phyloP scores from a whole-genome alignment of 2,113 vertebrate species.

The Actinemys pallida region DNA sequence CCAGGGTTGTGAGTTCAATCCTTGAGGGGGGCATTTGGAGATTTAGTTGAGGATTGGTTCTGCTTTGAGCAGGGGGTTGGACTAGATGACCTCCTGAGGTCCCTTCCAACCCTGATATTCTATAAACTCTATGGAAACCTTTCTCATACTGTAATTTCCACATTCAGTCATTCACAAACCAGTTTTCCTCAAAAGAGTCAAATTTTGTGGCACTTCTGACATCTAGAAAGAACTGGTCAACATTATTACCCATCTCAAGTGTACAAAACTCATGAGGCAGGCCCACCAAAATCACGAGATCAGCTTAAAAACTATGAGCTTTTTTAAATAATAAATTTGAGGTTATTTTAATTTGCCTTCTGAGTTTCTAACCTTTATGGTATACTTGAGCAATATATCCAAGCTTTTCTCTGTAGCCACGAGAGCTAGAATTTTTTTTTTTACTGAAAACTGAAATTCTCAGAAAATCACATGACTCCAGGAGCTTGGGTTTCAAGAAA shows the following conservation, averaged over 20 bases:
- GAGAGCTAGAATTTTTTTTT: neutral
- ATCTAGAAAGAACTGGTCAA: neutral
- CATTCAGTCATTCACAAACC: neutral
- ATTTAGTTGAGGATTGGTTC: too few species aligned
- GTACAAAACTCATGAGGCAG: accelerated
- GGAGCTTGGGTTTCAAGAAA: neutral
- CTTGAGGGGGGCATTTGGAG: too few species aligned
- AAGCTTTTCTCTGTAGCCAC: neutral
- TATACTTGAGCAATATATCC: neutral
- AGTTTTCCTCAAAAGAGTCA: neutral
- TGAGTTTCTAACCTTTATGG: neutral
- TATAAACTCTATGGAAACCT: neutral
- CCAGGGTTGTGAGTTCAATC: too few species aligned
- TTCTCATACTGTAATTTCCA: neutral
- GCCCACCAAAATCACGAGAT: accelerated
- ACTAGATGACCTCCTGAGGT: too few species aligned
- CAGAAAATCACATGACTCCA: neutral
- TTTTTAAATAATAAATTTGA: neutral
- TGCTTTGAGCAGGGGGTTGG: too few species aligned
- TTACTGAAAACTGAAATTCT: neutral
- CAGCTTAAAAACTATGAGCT: neutral
- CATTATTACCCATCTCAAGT: neutral
- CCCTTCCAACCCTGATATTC: too few species aligned
- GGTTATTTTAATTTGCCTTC: neutral
- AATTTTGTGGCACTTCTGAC: neutral